Percentiles rank a stretch among this genome's conserved stretches.
Evolutionary conservation across 92 coral and sea anemone species (phyloP).

Genomic region (Micromussa lordhowensis): DNA sequence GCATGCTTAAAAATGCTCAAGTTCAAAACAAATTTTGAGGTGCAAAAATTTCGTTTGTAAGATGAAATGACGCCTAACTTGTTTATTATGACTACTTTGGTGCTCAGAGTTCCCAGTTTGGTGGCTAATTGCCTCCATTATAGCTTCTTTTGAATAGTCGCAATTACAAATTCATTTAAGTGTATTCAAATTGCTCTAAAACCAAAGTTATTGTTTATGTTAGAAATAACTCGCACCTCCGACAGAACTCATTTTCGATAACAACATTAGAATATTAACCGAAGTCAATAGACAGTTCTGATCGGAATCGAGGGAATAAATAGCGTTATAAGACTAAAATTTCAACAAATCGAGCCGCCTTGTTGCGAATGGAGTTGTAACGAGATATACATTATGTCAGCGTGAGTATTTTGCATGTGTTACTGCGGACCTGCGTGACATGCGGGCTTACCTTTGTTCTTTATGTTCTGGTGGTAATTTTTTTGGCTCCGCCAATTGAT

Average conservation of each 20-base stretch:
- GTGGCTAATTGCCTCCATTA: background rate
- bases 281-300: too few species aligned
- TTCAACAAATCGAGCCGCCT: background rate
- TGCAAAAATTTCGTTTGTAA: background rate
- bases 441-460: constrained; percentile 62
- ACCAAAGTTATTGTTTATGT: background rate
- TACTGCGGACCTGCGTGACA: background rate
- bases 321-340: background rate
- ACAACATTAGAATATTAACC: too few species aligned
- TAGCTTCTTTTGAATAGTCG: background rate
- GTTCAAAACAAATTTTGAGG: background rate
- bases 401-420: background rate
- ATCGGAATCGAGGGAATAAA: background rate
- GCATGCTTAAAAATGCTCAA: background rate
- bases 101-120: background rate
- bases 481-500: constrained; percentile 84
- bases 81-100: background rate
- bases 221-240: background rate
- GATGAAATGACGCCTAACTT: background rate
- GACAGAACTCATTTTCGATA: background rate
- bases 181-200: constrained; percentile 7
- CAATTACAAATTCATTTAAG: constrained; percentile 15
- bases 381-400: background rate
- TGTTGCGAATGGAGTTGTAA: background rate
- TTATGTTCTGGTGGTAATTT: constrained; percentile 69